Percentiles rank a stretch among this genome's conserved stretches.
These are phyloP conservation scores for Hyles vespertilio DNA, from an alignment of 1,140 invertebrate genomes.

Conservation along the genomic window DNA sequence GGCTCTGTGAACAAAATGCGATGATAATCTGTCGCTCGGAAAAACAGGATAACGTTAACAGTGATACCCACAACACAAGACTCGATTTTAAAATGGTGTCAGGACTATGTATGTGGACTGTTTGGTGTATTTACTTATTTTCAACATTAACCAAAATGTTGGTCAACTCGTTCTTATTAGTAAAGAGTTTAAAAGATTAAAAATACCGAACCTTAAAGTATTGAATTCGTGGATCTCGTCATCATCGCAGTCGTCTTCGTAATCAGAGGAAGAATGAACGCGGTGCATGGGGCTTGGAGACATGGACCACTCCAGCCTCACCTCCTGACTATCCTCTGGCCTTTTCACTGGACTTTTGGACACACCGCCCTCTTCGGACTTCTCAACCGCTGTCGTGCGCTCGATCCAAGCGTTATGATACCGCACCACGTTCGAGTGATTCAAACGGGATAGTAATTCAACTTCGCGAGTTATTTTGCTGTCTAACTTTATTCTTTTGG, in stretches of 20 bases:
- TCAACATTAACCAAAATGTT: too few species aligned
- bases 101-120: too few species aligned
- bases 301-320: slow-evolving; percentile 81
- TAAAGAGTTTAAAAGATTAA: neutral
- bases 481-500: slow-evolving; percentile 89
- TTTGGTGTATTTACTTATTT: too few species aligned
- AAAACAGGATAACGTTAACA: too few species aligned
- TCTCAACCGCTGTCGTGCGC: slow-evolving; percentile 60
- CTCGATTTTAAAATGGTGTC: too few species aligned
- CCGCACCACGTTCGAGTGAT: slow-evolving; percentile 98
- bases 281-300: slow-evolving; percentile 78
- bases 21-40: too few species aligned
- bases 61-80: too few species aligned
- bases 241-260: slow-evolving; percentile 73
- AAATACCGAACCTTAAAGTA: slow-evolving; percentile 36
- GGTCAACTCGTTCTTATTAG: too few species aligned
- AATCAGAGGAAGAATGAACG: slow-evolving; percentile 68
- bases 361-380: slow-evolving; percentile 11
- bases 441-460: slow-evolving; percentile 93
- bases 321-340: slow-evolving; percentile 57
- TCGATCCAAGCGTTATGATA: slow-evolving; percentile 99
- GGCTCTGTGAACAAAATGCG: too few species aligned
- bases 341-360: slow-evolving; percentile 23
- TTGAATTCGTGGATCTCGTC: slow-evolving; percentile 72
- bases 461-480: slow-evolving; percentile 97